These are phyloP conservation scores for Bubo bubo DNA, from an alignment of 2,113 vertebrate species.

Conservation along the genomic window DNA sequence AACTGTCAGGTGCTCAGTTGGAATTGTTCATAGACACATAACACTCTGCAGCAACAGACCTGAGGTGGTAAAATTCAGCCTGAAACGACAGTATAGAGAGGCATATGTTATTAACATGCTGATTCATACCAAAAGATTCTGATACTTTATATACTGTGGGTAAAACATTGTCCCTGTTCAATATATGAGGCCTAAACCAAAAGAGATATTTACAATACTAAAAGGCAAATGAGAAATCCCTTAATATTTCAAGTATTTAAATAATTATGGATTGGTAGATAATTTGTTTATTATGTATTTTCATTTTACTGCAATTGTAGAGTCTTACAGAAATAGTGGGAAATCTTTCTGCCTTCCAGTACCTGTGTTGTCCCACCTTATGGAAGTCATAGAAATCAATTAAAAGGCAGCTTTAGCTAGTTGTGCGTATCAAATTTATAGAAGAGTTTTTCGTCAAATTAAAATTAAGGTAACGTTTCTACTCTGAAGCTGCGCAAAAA, in stretches of 20 bases:
- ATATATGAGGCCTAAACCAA: not conserved
- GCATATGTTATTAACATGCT: not conserved
- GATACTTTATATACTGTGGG: not conserved
- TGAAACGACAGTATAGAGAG: not conserved
- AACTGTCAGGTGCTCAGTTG: not conserved
- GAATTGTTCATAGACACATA: not conserved
- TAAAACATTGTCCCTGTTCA: not conserved
- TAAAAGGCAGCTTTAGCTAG: not conserved
- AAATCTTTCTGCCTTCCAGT: not conserved
- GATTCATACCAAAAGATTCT: not conserved
- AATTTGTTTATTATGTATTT: not conserved
- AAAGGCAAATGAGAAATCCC: not conserved
- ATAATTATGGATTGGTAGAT: not conserved
- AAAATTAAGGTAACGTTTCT: constrained; percentile 78
- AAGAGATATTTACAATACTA: not conserved
- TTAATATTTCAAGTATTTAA: not conserved
- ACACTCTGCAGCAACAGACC: not conserved
- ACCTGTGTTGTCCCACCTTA: not conserved
- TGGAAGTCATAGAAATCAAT: not conserved
- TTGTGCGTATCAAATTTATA: not conserved
- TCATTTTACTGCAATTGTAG: not conserved
- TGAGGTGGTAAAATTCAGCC: not conserved
- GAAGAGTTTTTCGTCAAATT: constrained; percentile 70
- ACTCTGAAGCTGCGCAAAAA: constrained; percentile 75
- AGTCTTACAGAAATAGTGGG: not conserved